These are phyloP conservation scores for Saccopteryx bilineata DNA, from an alignment of 2,113 vertebrate genomes.

Conservation along the genomic window DNA sequence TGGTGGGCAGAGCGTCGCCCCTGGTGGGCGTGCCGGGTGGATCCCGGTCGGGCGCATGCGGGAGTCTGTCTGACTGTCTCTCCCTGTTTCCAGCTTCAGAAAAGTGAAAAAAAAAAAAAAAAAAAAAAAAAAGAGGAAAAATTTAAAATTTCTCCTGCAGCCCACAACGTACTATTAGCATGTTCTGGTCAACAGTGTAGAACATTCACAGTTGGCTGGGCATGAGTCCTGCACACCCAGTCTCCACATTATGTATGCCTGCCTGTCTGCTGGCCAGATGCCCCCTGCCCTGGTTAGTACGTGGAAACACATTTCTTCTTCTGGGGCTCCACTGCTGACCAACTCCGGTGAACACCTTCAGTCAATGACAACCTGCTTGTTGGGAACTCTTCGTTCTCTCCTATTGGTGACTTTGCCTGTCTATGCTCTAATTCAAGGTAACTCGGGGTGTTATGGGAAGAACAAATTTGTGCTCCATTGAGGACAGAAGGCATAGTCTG, in stretches of 20 bases:
- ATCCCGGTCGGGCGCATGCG: no score
- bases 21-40: no score
- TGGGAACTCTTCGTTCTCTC: not conserved
- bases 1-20: no score
- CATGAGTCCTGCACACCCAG: rapidly evolving
- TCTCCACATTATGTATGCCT: rapidly evolving
- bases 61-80: no score
- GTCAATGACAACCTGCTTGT: not conserved
- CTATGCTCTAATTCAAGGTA: not conserved
- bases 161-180: not conserved
- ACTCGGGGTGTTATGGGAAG: not conserved
- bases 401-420: not conserved
- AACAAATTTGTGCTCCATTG: not conserved
- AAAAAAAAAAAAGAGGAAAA: slow-evolving; percentile 10
- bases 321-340: not conserved
- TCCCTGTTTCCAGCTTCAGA: no score
- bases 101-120: no score
- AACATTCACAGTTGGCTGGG: not conserved
- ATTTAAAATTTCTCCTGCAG: not conserved
- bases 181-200: not conserved
- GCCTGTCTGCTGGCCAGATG: not conserved
- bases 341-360: not conserved
- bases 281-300: not conserved
- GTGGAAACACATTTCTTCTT: not conserved
- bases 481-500: not conserved